phyloP scores from a whole-genome alignment of 2,113 vertebrate genomes.

The Apodemus speciosus region DNA sequence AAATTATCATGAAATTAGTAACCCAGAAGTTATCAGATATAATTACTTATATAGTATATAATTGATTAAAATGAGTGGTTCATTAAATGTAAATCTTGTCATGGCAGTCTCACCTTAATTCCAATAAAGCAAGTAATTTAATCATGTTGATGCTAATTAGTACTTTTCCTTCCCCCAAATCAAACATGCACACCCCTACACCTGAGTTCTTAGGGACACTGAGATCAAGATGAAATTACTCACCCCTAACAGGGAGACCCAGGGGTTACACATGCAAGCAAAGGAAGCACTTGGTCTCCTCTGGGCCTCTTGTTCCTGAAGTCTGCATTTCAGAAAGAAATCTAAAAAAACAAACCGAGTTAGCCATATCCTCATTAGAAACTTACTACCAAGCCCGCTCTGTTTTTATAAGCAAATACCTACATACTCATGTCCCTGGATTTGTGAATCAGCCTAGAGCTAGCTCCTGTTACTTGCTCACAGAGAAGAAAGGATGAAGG shows the following conservation, averaged over 20 bases:
- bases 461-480: background rate
- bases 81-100: conserved; percentile 42
- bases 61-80: conserved; percentile 50
- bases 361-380: background rate
- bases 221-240: conserved; percentile 77
- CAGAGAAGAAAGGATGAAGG: background rate
- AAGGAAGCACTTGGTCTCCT: conserved; percentile 86
- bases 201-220: background rate
- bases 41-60: conserved; percentile 50
- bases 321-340: conserved; percentile 82
- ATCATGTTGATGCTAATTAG: conserved; percentile 27
- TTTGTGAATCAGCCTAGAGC: conserved; percentile 42
- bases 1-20: conserved; percentile 31
- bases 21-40: conserved; percentile 9
- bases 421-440: background rate
- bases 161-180: background rate
- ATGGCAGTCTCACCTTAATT: conserved; percentile 51
- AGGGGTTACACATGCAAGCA: conserved; percentile 91
- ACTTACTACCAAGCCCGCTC: conserved; percentile 34
- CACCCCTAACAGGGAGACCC: conserved; percentile 94
- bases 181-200: background rate
- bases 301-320: conserved; percentile 86
- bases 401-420: conserved; percentile 26
- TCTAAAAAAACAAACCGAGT: conserved; percentile 78
- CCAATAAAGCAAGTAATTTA: conserved; percentile 37